phyloP scores from a whole-genome alignment of 2,113 vertebrate genomes.

The Paradisaea rubra region DNA sequence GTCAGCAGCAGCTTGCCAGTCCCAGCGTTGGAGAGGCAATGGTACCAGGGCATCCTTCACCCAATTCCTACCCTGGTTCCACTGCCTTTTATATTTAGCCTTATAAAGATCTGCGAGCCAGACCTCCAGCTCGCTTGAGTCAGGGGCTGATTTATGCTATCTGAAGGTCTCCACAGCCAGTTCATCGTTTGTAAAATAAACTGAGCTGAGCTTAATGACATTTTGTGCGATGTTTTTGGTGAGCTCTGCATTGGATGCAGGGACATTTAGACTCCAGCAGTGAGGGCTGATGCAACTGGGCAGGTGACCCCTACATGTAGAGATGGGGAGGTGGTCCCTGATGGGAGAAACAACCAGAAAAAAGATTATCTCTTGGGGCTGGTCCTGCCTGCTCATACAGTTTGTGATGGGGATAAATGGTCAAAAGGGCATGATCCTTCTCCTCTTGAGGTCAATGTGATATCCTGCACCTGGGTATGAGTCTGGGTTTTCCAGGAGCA shows the following conservation, averaged over 20 bases:
- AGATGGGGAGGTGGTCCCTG: background rate
- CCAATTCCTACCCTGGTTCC: background rate
- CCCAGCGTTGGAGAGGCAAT: fast-evolving
- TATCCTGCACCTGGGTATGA: background rate
- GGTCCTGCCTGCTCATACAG: background rate
- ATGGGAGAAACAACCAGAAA: background rate
- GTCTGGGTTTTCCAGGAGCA: background rate
- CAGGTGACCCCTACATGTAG: fast-evolving
- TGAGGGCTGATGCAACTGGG: background rate
- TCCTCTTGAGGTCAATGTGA: background rate
- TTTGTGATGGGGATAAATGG: background rate
- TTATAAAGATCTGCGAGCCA: background rate
- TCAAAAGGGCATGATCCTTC: background rate
- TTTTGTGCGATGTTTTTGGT: background rate
- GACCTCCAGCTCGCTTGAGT: background rate
- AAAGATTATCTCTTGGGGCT: background rate
- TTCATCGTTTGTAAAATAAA: constrained; percentile 14
- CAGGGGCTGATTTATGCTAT: background rate
- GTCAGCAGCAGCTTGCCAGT: background rate
- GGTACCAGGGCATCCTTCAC: background rate
- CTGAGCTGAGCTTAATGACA: background rate
- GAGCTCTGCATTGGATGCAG: background rate
- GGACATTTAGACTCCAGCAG: fast-evolving
- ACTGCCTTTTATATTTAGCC: background rate
- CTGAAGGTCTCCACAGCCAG: background rate